phyloP scores from a whole-genome alignment of 2,797 vertebrate genomes.

The Monodelphis domestica region DNA sequence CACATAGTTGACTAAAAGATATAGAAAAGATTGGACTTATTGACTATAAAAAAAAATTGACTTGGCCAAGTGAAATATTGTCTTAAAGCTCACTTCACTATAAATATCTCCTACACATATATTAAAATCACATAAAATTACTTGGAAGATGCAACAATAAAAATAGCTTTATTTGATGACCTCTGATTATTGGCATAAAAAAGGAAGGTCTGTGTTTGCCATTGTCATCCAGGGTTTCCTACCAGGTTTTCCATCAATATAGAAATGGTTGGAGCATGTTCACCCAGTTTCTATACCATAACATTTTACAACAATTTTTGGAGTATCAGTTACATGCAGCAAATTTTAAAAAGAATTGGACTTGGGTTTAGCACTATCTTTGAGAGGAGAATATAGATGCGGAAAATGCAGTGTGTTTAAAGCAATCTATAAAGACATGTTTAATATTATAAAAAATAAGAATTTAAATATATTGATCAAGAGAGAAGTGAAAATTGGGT shows the following conservation, averaged over 20 bases:
- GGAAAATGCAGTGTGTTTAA: neutral
- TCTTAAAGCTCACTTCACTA: too few relatives aligned
- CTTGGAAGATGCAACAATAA: too few relatives aligned
- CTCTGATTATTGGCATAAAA: too few relatives aligned
- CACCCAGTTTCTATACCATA: neutral
- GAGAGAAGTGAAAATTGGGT: slow-evolving; percentile 60
- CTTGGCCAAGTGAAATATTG: too few relatives aligned
- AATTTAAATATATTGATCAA: slow-evolving; percentile 57
- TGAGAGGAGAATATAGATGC: neutral
- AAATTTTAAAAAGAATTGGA: neutral
- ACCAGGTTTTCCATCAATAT: neutral
- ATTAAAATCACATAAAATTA: too few relatives aligned
- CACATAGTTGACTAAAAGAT: too few relatives aligned
- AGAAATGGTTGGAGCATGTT: neutral
- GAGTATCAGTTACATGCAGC: neutral
- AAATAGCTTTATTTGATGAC: too few relatives aligned
- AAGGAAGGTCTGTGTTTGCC: too few relatives aligned
- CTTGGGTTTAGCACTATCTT: neutral
- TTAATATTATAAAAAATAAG: slow-evolving; percentile 54
- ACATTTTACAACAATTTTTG: neutral
- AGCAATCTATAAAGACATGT: slow-evolving; percentile 34
- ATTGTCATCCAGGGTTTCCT: too few relatives aligned
- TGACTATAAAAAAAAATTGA: too few relatives aligned
- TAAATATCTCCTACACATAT: too few relatives aligned
- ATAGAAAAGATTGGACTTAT: too few relatives aligned